Evolutionary conservation across 2,888 invertebrate species (phyloP), one percentile per base, ranked within the genome.

Genomic region (Clepsis dumicolana): DNA sequence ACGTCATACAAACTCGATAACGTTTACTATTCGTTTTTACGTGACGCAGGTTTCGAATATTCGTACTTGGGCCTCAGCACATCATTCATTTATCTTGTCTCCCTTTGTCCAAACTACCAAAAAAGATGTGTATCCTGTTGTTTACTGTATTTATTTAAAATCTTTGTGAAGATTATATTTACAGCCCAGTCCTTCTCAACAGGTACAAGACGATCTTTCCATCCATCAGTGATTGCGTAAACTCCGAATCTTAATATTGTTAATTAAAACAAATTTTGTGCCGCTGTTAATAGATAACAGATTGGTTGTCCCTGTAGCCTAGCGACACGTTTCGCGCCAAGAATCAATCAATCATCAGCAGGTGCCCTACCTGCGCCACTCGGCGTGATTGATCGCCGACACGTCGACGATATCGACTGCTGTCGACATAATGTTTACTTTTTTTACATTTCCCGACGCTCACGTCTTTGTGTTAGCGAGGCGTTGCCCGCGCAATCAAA

Each of bases 341-440:
- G 44, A 64, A 48, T 54, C 60, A 38, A 69, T 69, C 69, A 61
- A 69, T 69, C 65, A 70, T 65, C 61, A 35, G 24, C 60, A 61
- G 53, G 60, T 70, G 52, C 63, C 70, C 65, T 61, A 70, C 70
- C 70, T 66, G 70, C 38, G 53, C 60, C 54, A 69, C 59, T 59
- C 53, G 44, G 38, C 24, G 16, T 69, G 69, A 69, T 69, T 64
- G 69, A 69, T 69, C 63, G 44, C 29, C 44, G 24, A 38, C 38
- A 32, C 62, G 35, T 21, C 24, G 29, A 52, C 50, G 48, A 63
- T 63, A 50, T 63, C 24, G 35, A 38, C 62, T 53, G 60, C 16
- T 32, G 52, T 63, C 41, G 67, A 63, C 52, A 57, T 14, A 50
- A 57, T 68, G 52, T 68, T 63, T 68, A 61, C 56, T 56, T 62